phyloP scores from a whole-genome alignment of 2,888 invertebrate species.

The Eledona agricola region DNA sequence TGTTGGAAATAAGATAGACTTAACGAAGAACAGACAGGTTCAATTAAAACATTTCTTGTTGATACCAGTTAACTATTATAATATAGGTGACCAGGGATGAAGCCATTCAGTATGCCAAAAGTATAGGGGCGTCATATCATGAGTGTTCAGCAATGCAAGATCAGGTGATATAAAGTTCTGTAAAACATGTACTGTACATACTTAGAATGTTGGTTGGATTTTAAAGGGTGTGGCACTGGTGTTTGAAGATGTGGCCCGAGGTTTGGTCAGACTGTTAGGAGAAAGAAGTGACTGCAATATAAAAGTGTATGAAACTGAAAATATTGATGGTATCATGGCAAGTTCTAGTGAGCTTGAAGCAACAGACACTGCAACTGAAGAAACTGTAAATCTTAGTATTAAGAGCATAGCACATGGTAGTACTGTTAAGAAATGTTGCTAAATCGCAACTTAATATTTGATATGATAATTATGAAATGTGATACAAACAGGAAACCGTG shows the following conservation, averaged over 20 bases:
- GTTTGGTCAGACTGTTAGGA: constrained; percentile 67
- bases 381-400: constrained; percentile 71
- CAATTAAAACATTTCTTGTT: constrained; percentile 1
- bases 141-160: constrained; percentile 85
- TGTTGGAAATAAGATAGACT: constrained; percentile 87
- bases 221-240: constrained; percentile 18
- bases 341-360: constrained; percentile 67
- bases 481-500: constrained; percentile 4
- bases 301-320: constrained; percentile 68
- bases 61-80: constrained; percentile 2
- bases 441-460: too few relatives aligned
- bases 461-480: constrained; percentile 2
- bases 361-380: constrained; percentile 71
- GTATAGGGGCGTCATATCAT: constrained; percentile 84
- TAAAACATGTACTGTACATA: constrained; percentile 2
- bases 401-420: constrained; percentile 75
- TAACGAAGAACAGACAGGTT: constrained; percentile 72
- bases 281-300: constrained; percentile 63
- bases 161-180: constrained; percentile 63
- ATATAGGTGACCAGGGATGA: constrained; percentile 68
- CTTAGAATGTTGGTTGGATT: constrained; percentile 1
- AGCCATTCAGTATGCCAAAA: constrained; percentile 78
- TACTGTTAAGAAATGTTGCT: constrained; percentile 70
- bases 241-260: constrained; percentile 73
- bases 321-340: constrained; percentile 61